Evolutionary conservation across 1,140 invertebrate species (phyloP).

Genomic region (Asobara japonica): DNA sequence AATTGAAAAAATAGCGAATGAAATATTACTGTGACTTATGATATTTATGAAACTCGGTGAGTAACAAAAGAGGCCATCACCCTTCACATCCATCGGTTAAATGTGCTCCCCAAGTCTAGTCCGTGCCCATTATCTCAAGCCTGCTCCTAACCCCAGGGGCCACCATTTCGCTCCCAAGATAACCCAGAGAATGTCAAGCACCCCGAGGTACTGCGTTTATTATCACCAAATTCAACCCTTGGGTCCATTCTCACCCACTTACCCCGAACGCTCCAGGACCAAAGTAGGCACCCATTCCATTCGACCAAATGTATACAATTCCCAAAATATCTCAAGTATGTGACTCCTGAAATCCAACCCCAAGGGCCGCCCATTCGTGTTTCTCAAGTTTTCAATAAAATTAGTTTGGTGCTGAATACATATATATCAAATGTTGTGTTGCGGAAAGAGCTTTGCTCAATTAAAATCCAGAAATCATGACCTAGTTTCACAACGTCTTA

Average conservation of each 20-base stretch:
- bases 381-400: not conserved
- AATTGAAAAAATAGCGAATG: no score
- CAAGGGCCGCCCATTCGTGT: not conserved
- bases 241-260: not conserved
- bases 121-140: conserved; percentile 19
- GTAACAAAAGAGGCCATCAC: not conserved
- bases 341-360: not conserved
- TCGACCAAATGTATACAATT: not conserved
- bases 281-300: not conserved
- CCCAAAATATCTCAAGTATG: not conserved
- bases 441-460: no score
- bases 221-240: conserved; percentile 9
- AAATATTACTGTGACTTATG: no score
- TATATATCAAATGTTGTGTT: not conserved
- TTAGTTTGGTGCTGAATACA: not conserved
- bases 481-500: no score
- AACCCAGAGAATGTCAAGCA: conserved; percentile 14
- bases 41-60: not conserved
- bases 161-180: not conserved
- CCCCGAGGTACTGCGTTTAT: conserved; percentile 7
- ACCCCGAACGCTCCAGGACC: not conserved
- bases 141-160: not conserved
- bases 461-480: no score
- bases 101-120: not conserved
- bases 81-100: not conserved